Evolutionary conservation across 2,113 vertebrate species (phyloP).

Genomic region (Rattus rattus): DNA sequence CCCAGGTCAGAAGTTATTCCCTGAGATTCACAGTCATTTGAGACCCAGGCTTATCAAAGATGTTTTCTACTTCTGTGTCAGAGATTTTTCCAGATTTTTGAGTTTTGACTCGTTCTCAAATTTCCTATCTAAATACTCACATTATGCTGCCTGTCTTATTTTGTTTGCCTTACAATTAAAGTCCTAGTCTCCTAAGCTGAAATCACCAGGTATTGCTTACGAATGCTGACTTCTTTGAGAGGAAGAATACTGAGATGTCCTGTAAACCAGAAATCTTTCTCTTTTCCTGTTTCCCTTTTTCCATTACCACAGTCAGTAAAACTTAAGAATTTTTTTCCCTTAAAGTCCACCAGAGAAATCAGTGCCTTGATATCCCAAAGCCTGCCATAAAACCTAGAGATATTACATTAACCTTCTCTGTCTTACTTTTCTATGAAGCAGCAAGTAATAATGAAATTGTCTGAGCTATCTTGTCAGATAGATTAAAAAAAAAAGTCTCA

Average conservation of each 20-base stretch:
- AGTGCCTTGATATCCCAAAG: neutral
- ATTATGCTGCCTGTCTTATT: neutral
- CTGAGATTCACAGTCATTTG: neutral
- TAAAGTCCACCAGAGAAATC: neutral
- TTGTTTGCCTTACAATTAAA: neutral
- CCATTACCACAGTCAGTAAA: neutral
- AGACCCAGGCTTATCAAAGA: neutral
- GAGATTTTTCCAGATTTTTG: neutral
- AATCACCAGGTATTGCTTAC: accelerated
- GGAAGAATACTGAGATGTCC: neutral
- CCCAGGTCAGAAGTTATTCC: neutral
- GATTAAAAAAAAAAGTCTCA: neutral
- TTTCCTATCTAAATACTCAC: neutral
- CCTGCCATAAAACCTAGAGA: neutral
- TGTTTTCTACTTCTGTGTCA: neutral
- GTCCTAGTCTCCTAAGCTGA: neutral
- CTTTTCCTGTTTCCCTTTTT: neutral
- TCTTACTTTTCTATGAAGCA: neutral
- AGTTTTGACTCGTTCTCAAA: neutral
- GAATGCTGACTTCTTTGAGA: neutral
- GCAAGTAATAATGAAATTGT: neutral
- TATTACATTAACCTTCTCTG: neutral
- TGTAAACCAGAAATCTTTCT: neutral
- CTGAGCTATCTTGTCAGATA: neutral
- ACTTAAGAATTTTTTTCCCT: neutral